Conservation (phyloP, 2,797 vertebrate species). For the Sebastes ruberrimus region DNA sequence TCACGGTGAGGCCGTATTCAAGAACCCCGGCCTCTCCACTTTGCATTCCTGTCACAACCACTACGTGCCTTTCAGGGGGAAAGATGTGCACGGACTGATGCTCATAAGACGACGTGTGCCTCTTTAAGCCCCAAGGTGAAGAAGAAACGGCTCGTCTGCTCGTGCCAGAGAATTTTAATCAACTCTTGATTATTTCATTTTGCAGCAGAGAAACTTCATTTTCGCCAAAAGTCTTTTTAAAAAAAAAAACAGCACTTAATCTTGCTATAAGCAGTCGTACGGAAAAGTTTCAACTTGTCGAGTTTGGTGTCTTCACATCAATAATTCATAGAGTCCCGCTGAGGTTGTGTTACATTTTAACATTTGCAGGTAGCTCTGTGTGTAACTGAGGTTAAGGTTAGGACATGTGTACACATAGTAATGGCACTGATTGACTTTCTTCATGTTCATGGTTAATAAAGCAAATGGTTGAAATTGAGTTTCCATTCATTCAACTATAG, state of each 20-base stretch:
- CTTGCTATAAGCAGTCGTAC: background rate
- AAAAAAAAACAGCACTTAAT: background rate
- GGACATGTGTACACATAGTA: slow-evolving; percentile 78
- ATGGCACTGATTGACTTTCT: slow-evolving; percentile 73
- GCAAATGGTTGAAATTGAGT: slow-evolving; percentile 61
- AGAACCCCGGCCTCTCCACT: slow-evolving; percentile 62
- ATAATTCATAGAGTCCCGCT: slow-evolving; percentile 72
- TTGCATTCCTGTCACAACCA: slow-evolving; percentile 84
- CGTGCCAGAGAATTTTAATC: slow-evolving; percentile 55
- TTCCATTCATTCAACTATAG: slow-evolving; percentile 53
- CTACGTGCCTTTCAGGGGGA: slow-evolving; percentile 75
- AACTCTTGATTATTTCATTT: slow-evolving; percentile 5
- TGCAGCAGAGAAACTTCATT: background rate
- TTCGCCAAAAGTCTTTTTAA: background rate
- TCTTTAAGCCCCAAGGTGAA: slow-evolving; percentile 50
- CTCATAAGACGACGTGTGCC: slow-evolving; percentile 40
- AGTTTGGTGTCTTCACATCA: slow-evolving; percentile 42
- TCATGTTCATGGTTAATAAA: slow-evolving; percentile 68
- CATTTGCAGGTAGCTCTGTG: slow-evolving; percentile 47
- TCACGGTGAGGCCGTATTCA: slow-evolving; percentile 46
- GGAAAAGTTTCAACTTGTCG: background rate
- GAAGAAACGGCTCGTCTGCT: slow-evolving; percentile 38
- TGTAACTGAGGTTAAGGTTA: slow-evolving; percentile 49
- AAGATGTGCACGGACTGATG: slow-evolving; percentile 71
- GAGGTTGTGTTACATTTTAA: slow-evolving; percentile 75